Base-by-base conservation (phyloP, 2,888 invertebrate species). In the Melinopterus prodromus region DNA sequence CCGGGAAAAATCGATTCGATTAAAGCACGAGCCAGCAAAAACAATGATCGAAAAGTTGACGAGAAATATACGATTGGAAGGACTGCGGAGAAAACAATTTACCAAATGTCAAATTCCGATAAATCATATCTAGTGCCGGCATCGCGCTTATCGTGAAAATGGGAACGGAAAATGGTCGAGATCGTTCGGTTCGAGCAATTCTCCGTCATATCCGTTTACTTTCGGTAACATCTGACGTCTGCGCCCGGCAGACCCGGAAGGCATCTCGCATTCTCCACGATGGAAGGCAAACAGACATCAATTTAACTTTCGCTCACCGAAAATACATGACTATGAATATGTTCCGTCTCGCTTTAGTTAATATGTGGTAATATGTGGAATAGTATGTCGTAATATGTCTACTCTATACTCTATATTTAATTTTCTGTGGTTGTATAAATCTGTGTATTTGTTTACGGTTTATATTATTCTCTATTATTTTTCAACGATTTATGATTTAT, bases 211-310 rank as follows among this genome's bases (percentile, higher is more conserved):
- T 71, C 71, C 35, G 71, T 71, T 71, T 26, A 71, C 71, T 71
- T 71, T 71, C 71, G 35, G 71, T 35, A 14, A 71, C 71, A 71
- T 71, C 71, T 71, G 71, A 71, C 71, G 71, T 16, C 35, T 71
- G 71, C 71, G 7, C 16, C 16, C 1, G 35, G 71, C 71, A 71
- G 71, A 71, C 26, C 26, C 26, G 26, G 26, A 26, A 26, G 26
- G 26, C 26, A 26, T 26, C 26, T 26, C 15, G 3, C 15, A 69
- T 14, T 14, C 69, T 14, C 15, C 14, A 69, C 14, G 14, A n/a
- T 69, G 15, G 69, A 69, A 69, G 69, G 14, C 14, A 69, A 1
- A 3, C 2, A 69, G 15, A 69, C 15, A 69, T 14, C 15, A 69
- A 69, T n/a, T n/a, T 14, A 69, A n/a, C 15, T 69, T 69, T 69